Conservation (phyloP, 1,140 invertebrate species). For the Galendromus occidentalis region DNA sequence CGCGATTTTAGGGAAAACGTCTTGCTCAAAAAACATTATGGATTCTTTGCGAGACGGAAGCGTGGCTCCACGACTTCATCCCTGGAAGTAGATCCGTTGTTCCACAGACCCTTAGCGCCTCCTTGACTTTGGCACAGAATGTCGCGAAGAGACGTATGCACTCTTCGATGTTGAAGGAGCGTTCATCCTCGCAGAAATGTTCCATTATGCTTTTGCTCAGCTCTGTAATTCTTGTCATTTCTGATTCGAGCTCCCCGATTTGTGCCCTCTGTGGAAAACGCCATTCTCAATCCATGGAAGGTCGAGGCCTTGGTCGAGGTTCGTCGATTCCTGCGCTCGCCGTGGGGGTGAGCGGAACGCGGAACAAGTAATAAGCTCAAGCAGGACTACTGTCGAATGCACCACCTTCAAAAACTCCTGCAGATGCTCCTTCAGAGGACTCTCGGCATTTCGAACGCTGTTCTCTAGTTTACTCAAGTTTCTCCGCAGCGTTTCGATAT, state of each 20-base stretch:
- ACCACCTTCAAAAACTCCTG: not conserved
- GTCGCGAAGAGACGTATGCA: conserved; percentile 68
- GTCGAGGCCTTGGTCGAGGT: not conserved
- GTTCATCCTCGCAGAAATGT: conserved; percentile 80
- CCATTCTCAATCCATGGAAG: conserved; percentile 53
- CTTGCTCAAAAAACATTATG: not conserved
- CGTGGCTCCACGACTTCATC: too few relatives aligned
- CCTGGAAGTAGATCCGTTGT: too few relatives aligned
- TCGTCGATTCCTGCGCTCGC: not conserved
- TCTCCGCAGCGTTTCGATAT: not conserved
- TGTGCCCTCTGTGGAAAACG: conserved; percentile 63
- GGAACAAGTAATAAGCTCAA: not conserved
- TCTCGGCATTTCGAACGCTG: not conserved
- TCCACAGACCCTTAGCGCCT: too few relatives aligned
- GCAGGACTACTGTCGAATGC: not conserved
- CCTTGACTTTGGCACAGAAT: conserved; percentile 42
- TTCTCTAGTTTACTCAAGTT: not conserved
- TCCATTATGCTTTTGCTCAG: conserved; percentile 61
- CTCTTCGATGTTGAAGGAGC: conserved; percentile 75
- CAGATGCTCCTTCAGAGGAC: not conserved
- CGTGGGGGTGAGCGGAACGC: not conserved
- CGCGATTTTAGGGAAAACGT: not conserved
- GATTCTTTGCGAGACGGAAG: not conserved
- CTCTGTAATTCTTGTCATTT: conserved; percentile 57
- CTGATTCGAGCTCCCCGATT: conserved; percentile 52